Conservation (phyloP, 2,888 invertebrate genomes). For the Labia minor region DNA sequence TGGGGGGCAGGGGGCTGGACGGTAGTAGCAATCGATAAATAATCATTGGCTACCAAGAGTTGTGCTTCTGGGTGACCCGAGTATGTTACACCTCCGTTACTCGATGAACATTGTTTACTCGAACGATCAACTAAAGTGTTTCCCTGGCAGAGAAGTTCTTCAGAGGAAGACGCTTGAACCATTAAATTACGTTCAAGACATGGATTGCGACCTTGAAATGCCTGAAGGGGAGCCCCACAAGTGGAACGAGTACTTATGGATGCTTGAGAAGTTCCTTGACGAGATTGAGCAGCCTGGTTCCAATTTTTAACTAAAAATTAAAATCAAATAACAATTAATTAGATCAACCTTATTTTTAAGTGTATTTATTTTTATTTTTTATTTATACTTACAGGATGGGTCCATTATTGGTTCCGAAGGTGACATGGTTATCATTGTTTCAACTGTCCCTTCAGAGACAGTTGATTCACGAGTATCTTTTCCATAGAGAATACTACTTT, state of each 20-base stretch:
- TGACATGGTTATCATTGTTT: slow-evolving; percentile 47
- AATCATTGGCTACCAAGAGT: slow-evolving; percentile 42
- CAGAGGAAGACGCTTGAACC: slow-evolving; percentile 44
- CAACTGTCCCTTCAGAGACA: slow-evolving; percentile 45
- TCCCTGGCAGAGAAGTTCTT: slow-evolving; percentile 42
- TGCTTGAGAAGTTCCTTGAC: slow-evolving; percentile 35
- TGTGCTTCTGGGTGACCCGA: slow-evolving; percentile 36
- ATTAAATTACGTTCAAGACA: slow-evolving; percentile 67
- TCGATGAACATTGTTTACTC: slow-evolving; percentile 23
- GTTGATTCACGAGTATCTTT: slow-evolving; percentile 31
- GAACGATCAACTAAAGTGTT: slow-evolving; percentile 34
- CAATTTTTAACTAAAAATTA: slow-evolving; percentile 42
- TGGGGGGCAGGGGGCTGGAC: slow-evolving; percentile 31
- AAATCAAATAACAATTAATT: slow-evolving; percentile 24
- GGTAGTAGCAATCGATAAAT: slow-evolving; percentile 35
- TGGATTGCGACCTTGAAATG: slow-evolving; percentile 75
- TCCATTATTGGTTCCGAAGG: slow-evolving; percentile 44
- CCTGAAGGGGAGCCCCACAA: slow-evolving; percentile 43
- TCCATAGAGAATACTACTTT: slow-evolving; percentile 28
- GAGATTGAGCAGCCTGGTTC: slow-evolving; percentile 38
- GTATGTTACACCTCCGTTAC: slow-evolving; percentile 18
- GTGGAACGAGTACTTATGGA: not conserved
- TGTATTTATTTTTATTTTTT: not conserved
- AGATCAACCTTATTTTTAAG: not conserved
- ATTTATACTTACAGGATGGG: slow-evolving; percentile 33